Percentiles rank a stretch among this genome's conserved stretches.
Conservation (phyloP, 1,140 invertebrate genomes). For the Dendroctonus ponderosae region DNA sequence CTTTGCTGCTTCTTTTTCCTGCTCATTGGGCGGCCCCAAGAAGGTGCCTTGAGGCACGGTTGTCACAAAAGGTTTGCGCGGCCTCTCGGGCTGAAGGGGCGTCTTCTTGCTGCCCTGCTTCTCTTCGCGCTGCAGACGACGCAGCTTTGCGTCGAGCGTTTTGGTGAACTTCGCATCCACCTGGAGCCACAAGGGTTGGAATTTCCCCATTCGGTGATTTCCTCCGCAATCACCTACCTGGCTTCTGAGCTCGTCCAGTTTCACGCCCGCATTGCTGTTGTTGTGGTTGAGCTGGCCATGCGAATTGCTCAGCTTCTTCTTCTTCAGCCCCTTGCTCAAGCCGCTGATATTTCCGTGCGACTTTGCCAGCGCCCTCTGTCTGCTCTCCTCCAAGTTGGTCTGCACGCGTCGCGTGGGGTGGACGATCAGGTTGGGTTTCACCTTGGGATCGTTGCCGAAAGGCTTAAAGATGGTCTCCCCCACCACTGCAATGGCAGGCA, state of each 20-base stretch:
- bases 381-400: constrained; percentile 44
- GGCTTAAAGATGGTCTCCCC: constrained; percentile 48
- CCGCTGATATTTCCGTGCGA: constrained; percentile 44
- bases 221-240: constrained; percentile 34
- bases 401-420: constrained; percentile 51
- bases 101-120: constrained; percentile 51
- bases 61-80: constrained; percentile 65
- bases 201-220: neutral
- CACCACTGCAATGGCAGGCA: constrained; percentile 43
- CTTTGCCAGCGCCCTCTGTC: constrained; percentile 46
- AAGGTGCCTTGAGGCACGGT: constrained; percentile 76
- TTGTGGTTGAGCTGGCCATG: constrained; percentile 50
- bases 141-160: constrained; percentile 61
- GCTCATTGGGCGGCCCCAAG: constrained; percentile 70
- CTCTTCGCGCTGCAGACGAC: constrained; percentile 60
- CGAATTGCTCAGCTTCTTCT: constrained; percentile 50
- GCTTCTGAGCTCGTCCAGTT: constrained; percentile 43
- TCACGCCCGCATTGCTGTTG: constrained; percentile 41
- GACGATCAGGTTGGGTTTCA: constrained; percentile 55
- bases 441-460: constrained; percentile 45
- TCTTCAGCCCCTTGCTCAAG: constrained; percentile 35
- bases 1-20: constrained; percentile 54
- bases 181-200: neutral
- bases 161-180: constrained; percentile 59
- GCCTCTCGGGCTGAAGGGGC: constrained; percentile 36